Base-by-base conservation (phyloP, 2,888 invertebrate genomes). In the Leptopilina myrica region DNA sequence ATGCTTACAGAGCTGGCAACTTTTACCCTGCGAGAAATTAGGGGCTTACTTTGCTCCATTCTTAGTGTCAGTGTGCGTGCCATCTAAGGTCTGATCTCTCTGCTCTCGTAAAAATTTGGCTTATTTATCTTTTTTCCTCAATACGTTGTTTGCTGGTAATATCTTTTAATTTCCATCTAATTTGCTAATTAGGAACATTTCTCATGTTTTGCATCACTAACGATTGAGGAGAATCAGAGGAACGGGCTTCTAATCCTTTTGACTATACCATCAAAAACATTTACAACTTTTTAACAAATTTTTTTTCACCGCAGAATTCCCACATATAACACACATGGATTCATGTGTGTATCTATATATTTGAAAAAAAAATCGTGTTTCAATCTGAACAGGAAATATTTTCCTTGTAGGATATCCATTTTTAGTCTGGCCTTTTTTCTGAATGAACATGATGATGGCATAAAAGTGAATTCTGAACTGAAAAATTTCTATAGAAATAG, bases 11-110 rank as follows among this genome's bases (percentile, higher is more conserved):
- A 86, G 80, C 82, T 83, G 86, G 86, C 87, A 88, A 89, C 88
- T 89, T 89, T 89, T 87, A 86, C 88, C 86, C 86, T 86, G 86
- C 88, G 87, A 91, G 89, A 91, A 91, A 91, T 91, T 91, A 91
- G 91, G 90, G 90, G 90, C 91, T 91, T 91, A 90, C 89, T 87
- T 87, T 86, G 86, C 86, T 86, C 85, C 86, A 85, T 85, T 81
- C 82, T 79, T 79, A 73, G 81, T 67, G 66, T 69, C 78, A 83
- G 78, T 56, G 78, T 77, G 77, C 77, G 78, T 73, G 78, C 69
- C 77, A 78, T 78, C 76, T 75, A 76, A 66, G 80, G 67, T 67
- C 53, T 49, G 78, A 80, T 77, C 77, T 64, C 33, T 33, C 77
- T 26, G 66, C 53, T 69, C 76, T 81, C 64, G 67, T 64, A 67